These are phyloP conservation scores for Synanthedon myopaeformis DNA, from an alignment of 2,888 invertebrate genomes.

Conservation along the genomic window DNA sequence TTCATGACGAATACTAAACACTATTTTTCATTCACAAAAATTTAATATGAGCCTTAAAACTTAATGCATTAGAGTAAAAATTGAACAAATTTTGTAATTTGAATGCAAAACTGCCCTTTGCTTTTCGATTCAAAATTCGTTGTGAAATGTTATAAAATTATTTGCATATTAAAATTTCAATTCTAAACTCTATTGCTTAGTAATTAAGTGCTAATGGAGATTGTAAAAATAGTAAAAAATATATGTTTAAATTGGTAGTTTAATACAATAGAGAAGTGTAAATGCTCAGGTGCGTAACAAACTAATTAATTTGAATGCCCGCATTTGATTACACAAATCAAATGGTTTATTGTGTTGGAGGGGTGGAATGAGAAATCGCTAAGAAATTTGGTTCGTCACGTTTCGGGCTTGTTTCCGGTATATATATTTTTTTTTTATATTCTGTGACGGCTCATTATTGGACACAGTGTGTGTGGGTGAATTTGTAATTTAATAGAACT, in stretches of 20 bases:
- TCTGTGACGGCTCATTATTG: slow-evolving; percentile 50
- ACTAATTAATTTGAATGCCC: slow-evolving; percentile 68
- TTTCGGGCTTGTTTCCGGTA: slow-evolving; percentile 55
- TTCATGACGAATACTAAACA: slow-evolving; percentile 6
- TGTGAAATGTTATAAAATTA: background rate
- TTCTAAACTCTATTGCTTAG: background rate
- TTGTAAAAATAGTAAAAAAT: background rate
- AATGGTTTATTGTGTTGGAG: slow-evolving; percentile 50
- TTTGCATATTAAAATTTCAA: background rate
- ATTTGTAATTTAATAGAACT: slow-evolving; percentile 4
- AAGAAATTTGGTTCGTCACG: slow-evolving; percentile 69
- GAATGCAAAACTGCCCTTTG: background rate
- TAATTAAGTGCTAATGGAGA: background rate
- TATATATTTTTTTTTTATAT: slow-evolving; percentile 18
- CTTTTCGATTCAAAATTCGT: background rate
- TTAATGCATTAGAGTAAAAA: background rate
- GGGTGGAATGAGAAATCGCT: slow-evolving; percentile 68
- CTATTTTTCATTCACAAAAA: background rate
- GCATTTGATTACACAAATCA: slow-evolving; percentile 71
- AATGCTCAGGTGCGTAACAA: slow-evolving; percentile 67
- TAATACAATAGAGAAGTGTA: slow-evolving; percentile 35
- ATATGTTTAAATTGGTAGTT: background rate
- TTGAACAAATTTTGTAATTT: background rate
- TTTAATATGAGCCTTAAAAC: background rate
- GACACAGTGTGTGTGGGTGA: slow-evolving; percentile 10